These are phyloP conservation scores for Natrix natrix DNA, from an alignment of 2,797 vertebrate species.

Conservation along the genomic window DNA sequence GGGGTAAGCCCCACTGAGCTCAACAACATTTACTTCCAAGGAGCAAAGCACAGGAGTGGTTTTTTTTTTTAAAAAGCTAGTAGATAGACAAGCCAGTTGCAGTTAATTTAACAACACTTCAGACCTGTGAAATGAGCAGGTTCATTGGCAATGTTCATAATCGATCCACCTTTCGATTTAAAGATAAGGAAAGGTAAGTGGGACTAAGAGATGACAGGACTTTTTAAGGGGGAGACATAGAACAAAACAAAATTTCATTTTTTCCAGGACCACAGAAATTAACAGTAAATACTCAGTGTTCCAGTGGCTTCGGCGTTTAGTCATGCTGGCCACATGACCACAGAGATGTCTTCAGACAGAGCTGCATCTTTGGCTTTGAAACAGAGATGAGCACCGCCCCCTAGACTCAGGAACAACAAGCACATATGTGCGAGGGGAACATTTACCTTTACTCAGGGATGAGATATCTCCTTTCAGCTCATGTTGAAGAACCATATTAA, in stretches of 20 bases:
- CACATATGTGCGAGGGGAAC: no score
- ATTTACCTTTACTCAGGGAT: neutral
- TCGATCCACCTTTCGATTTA: neutral
- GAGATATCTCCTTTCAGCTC: neutral
- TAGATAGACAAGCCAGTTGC: neutral
- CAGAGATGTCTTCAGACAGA: no score
- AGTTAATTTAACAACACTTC: neutral
- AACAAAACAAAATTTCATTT: neutral
- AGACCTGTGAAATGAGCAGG: neutral
- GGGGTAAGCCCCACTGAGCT: neutral
- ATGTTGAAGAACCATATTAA: neutral
- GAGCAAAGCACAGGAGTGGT: neutral
- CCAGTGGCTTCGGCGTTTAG: no score
- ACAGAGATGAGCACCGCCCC: no score
- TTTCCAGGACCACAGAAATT: neutral
- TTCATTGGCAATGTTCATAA: neutral
- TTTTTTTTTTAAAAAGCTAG: neutral
- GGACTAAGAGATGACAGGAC: no score
- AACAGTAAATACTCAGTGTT: neutral
- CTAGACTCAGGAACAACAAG: no score
- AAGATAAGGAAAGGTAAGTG: constrained; percentile 7
- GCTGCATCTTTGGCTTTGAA: no score
- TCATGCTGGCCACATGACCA: no score
- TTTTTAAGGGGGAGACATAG: neutral
- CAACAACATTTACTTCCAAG: neutral